Evolutionary conservation across 2,888 invertebrate species (phyloP).

Genomic region (Andrena marginata): DNA sequence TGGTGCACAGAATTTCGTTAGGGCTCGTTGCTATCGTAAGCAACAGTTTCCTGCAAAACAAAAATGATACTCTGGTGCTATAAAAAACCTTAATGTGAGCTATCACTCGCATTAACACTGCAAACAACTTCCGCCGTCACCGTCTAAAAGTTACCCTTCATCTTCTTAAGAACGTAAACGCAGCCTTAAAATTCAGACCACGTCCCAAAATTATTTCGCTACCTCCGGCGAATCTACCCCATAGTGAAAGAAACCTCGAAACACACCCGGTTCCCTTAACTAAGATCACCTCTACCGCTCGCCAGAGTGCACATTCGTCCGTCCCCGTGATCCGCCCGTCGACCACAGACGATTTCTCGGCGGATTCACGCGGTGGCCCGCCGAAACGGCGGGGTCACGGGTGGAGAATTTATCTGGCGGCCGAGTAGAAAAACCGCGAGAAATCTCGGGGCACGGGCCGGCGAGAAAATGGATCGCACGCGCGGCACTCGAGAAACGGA

Average conservation of each 20-base stretch:
- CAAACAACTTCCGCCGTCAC: background rate
- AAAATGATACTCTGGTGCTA: too few species aligned
- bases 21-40: too few species aligned
- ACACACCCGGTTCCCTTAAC: too few species aligned
- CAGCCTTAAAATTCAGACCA: too few species aligned
- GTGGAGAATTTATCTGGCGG: constrained; percentile 68
- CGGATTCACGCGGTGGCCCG: constrained; percentile 52
- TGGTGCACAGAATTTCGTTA: too few species aligned
- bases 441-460: constrained; percentile 67
- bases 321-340: constrained; percentile 16
- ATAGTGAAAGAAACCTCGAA: too few species aligned
- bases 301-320: background rate
- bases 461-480: constrained; percentile 54
- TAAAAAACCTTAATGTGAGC: too few species aligned
- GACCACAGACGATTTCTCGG: constrained; percentile 54
- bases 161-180: too few species aligned
- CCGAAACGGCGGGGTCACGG: constrained; percentile 63
- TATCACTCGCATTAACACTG: background rate
- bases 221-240: too few species aligned
- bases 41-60: too few species aligned
- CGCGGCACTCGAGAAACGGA: constrained; percentile 10
- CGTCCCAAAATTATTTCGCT: too few species aligned
- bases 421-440: constrained; percentile 71
- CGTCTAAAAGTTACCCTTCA: too few species aligned
- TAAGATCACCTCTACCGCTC: background rate